phyloP scores from a whole-genome alignment of 2,113 vertebrate species.

The Microcebus jonahi region DNA sequence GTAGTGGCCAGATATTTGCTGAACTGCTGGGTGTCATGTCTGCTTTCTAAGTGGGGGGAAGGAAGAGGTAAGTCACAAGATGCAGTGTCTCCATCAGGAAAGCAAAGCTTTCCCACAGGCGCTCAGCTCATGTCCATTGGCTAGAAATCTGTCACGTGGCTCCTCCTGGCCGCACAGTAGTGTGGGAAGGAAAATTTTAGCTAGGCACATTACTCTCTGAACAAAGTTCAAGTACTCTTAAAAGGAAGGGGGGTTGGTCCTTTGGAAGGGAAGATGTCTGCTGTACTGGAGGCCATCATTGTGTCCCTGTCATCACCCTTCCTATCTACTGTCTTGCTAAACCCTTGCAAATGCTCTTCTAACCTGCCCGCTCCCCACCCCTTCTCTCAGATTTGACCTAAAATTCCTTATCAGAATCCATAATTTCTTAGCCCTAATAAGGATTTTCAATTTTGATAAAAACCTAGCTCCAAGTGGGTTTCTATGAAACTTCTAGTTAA shows the following conservation, averaged over 20 bases:
- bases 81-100: neutral
- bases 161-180: neutral
- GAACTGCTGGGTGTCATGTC: neutral
- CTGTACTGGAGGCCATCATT: neutral
- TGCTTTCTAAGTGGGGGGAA: neutral
- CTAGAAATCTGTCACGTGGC: neutral
- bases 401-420: neutral
- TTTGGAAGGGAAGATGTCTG: neutral
- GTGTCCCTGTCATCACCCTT: neutral
- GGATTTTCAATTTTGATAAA: slow-evolving; percentile 8
- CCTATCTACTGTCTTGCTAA: neutral
- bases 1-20: neutral
- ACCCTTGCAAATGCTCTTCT: neutral
- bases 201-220: neutral
- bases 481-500: neutral
- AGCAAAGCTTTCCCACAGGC: neutral
- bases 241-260: neutral
- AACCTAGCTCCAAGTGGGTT: neutral
- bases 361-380: neutral
- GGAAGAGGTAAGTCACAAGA: neutral
- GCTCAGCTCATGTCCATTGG: neutral
- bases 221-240: neutral
- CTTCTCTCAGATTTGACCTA: neutral
- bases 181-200: neutral
- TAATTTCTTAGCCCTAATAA: neutral